These are phyloP conservation scores for Dasysyrphus tricinctus DNA, from an alignment of 2,888 invertebrate species.

Conservation along the genomic window DNA sequence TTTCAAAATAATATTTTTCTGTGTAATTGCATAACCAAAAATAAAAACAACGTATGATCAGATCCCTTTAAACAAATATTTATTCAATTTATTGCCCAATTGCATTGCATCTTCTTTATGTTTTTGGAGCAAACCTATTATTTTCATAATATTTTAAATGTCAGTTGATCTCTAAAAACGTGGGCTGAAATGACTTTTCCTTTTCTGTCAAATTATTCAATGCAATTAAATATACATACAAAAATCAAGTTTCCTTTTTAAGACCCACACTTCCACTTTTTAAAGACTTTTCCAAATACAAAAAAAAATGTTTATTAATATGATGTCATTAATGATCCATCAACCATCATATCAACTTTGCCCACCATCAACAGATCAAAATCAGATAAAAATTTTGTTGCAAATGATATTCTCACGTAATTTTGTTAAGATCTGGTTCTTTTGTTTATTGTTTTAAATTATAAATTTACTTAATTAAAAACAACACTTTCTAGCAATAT, in stretches of 20 bases:
- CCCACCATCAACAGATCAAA: neutral
- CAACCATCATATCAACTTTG: neutral
- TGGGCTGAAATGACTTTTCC: slow-evolving; percentile 7
- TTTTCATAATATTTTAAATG: neutral
- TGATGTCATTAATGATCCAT: slow-evolving; percentile 33
- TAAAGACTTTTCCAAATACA: slow-evolving; percentile 7
- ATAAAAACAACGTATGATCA: no score
- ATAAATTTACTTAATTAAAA: neutral
- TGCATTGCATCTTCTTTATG: no score
- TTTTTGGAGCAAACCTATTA: no score
- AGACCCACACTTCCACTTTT: slow-evolving; percentile 28
- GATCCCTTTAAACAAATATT: no score
- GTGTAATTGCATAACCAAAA: no score
- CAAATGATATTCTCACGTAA: slow-evolving; percentile 14
- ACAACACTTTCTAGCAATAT: slow-evolving; percentile 3
- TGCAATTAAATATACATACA: slow-evolving; percentile 11
- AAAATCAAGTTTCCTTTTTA: slow-evolving; percentile 33
- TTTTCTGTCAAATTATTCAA: neutral
- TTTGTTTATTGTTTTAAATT: slow-evolving; percentile 4
- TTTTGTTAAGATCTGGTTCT: slow-evolving; percentile 10
- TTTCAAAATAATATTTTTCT: no score
- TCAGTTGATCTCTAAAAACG: neutral
- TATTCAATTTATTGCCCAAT: no score
- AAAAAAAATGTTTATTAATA: neutral
- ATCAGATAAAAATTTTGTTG: slow-evolving; percentile 13